Percentiles rank a stretch among this genome's conserved stretches.
phyloP scores from a whole-genome alignment of 2,113 vertebrate genomes.

The Mugil cephalus region DNA sequence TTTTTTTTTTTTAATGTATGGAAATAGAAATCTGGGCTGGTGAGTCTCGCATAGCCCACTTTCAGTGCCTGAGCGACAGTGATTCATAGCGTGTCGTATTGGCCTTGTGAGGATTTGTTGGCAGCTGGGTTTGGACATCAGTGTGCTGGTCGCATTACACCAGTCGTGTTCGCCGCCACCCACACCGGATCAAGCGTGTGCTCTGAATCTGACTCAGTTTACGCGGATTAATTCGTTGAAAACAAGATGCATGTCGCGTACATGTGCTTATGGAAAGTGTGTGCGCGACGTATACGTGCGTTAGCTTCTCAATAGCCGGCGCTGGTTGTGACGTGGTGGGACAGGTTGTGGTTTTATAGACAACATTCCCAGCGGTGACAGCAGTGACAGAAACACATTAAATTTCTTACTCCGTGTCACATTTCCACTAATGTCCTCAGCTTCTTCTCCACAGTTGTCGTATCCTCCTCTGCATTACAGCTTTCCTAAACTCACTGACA shows the following conservation, averaged over 20 bases:
- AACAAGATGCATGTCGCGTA: background rate
- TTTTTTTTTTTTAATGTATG: background rate
- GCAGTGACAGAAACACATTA: constrained; percentile 7
- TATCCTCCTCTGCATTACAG: constrained; percentile 18
- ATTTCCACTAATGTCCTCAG: constrained; percentile 11
- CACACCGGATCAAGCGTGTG: constrained; percentile 35
- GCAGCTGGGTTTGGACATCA: constrained; percentile 46
- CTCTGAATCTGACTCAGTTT: constrained; percentile 18
- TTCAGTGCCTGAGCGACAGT: constrained; percentile 35
- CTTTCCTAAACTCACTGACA: constrained; percentile 29
- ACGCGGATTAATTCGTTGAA: constrained; percentile 15
- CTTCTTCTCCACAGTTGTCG: constrained; percentile 6
- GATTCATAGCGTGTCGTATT: constrained; percentile 61
- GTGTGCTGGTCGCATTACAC: constrained; percentile 42
- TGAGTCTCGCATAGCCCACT: constrained; percentile 20
- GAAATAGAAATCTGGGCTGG: constrained; percentile 6
- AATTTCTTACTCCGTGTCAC: constrained; percentile 24
- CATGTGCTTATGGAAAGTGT: constrained; percentile 19
- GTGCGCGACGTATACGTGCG: background rate
- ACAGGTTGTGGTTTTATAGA: constrained; percentile 14
- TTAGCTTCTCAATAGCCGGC: background rate
- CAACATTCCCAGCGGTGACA: too few relatives aligned
- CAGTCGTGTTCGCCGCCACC: constrained; percentile 46
- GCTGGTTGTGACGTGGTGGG: background rate
- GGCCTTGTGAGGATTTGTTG: constrained; percentile 56